Base-by-base conservation (phyloP, 2,113 vertebrate genomes). In the Anguilla japonica region DNA sequence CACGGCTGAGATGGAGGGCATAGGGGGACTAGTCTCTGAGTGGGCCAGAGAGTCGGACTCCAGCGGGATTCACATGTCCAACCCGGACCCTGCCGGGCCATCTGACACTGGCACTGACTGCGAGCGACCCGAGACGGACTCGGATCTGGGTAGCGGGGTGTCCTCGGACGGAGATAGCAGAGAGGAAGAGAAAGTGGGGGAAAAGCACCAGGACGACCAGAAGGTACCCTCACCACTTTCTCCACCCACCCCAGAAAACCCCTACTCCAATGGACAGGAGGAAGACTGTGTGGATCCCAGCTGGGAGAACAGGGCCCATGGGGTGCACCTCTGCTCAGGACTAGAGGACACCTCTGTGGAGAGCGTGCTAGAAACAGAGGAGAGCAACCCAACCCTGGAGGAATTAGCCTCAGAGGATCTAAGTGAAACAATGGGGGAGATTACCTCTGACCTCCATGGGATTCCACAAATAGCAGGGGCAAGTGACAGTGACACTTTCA, bases 41-140 rank as follows among this genome's bases (percentile, higher is more conserved):
- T 0, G 90, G 92, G 60, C 91, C 85, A 88, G 91, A 39, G 94
- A 95, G 86, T 95, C 95, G 0, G 94, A 95, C 86, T 94, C 94
- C n/a, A 94, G 94, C 40, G 94, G 93, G 5, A 89, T 92, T 88
- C 91, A 90, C 85, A 87, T 88, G 78, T 93, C 91, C 71, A 94
- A 92, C 0, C 92, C 87, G 0, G 93, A 95, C 90, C 84, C 83
- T 84, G 93, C 91, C 0, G 90, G 57, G 82, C 20, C 89, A 2
- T 89, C 88, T 79, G 91, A 93, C 18, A 41, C 90, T 29, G 89
- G 86, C 22, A 75, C 88, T 43, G 92, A 93, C 82, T 88, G 84
- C 89, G 93, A 91, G 67, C 86, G 87, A 71, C 85, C 86, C 87
- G 95, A 92, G 90, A 92, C 92, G 26, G 93, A 91, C 63, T 95